These are phyloP conservation scores for Fringilla coelebs DNA, from an alignment of 2,797 vertebrate genomes.

Conservation along the genomic window DNA sequence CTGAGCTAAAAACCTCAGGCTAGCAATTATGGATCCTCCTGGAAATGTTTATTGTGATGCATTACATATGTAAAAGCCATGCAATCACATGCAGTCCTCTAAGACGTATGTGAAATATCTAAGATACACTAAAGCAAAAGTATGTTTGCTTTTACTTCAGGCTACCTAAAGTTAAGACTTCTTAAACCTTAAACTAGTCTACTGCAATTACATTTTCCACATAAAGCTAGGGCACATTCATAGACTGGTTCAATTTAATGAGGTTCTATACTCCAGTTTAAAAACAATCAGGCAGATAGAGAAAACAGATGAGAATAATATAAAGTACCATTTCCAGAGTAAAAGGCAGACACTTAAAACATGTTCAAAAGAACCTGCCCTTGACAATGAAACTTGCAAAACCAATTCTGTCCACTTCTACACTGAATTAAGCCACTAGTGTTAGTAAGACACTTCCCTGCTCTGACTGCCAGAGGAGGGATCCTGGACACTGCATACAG, in stretches of 20 bases:
- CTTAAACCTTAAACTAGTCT: slow-evolving; percentile 19
- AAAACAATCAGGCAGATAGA: slow-evolving; percentile 36
- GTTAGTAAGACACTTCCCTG: neutral
- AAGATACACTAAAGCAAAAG: slow-evolving; percentile 24
- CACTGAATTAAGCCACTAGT: neutral
- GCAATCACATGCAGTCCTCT: neutral
- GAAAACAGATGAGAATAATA: slow-evolving; percentile 51
- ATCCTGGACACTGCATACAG: accelerated
- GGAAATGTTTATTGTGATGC: neutral
- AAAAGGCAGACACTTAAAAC: slow-evolving; percentile 10
- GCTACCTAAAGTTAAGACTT: slow-evolving; percentile 3
- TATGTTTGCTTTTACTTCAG: slow-evolving; percentile 19
- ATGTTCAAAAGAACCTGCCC: neutral
- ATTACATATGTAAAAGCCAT: neutral
- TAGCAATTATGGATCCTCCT: neutral
- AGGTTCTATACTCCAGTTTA: slow-evolving; percentile 51
- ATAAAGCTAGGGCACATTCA: slow-evolving; percentile 33
- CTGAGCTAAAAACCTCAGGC: neutral
- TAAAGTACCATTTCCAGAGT: neutral
- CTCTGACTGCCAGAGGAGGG: neutral
- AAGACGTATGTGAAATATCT: slow-evolving; percentile 7
- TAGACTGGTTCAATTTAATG: slow-evolving; percentile 17
- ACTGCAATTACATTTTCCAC: slow-evolving; percentile 39
- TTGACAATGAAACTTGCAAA: slow-evolving; percentile 40
- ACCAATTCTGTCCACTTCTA: slow-evolving; percentile 9